phyloP scores from a whole-genome alignment of 1,140 invertebrate genomes.

The Listronotus bonariensis region DNA sequence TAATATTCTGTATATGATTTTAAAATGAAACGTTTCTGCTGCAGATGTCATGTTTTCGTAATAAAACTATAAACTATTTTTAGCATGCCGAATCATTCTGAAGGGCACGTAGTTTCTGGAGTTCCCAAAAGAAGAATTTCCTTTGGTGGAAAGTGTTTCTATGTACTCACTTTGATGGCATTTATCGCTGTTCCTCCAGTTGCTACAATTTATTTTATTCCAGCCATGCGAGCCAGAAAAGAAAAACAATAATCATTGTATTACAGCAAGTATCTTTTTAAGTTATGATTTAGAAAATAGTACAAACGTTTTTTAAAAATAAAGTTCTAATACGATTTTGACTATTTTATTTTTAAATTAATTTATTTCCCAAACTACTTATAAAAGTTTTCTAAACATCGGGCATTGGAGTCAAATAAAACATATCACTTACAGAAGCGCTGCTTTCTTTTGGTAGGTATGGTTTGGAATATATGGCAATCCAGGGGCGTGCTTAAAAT shows the following conservation, averaged over 20 bases:
- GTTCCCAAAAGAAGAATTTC: slow-evolving; percentile 6
- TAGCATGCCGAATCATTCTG: slow-evolving; percentile 11
- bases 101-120: slow-evolving; percentile 1
- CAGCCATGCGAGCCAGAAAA: slow-evolving; percentile 20
- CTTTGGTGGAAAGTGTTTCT: background rate
- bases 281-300: no score
- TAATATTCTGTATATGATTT: no score
- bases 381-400: background rate
- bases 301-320: no score
- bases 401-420: background rate
- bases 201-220: slow-evolving; percentile 14
- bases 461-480: no score
- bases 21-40: no score
- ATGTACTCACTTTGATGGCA: background rate
- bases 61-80: background rate
- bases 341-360: background rate
- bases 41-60: background rate
- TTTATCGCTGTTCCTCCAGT: background rate
- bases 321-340: no score
- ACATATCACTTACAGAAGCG: background rate
- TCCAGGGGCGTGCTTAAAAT: background rate
- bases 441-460: no score
- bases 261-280: no score
- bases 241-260: background rate
- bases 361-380: slow-evolving; percentile 6